Percentiles rank a stretch among this genome's conserved stretches.
Conservation (phyloP, 23 tunicate genomes). For the Ascidia mentula region DNA sequence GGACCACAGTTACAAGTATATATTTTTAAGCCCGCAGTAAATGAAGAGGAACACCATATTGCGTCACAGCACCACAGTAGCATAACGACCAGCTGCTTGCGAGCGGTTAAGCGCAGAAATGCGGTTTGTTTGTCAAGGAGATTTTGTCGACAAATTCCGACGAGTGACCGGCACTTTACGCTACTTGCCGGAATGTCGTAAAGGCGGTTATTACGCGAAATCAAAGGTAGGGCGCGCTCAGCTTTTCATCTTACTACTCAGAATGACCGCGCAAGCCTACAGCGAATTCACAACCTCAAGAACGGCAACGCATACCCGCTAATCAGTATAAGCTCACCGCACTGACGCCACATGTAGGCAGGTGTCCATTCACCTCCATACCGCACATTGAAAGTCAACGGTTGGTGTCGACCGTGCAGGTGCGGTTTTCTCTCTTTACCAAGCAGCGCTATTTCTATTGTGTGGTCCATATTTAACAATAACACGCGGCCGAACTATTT, state of each 20-base stretch:
- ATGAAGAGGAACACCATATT: no score
- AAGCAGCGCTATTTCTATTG: not conserved
- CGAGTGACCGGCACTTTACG: not conserved
- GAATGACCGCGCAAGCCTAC: not conserved
- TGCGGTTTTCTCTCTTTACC: not conserved
- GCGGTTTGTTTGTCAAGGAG: not conserved
- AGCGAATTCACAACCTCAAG: not conserved
- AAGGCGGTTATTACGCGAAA: not conserved
- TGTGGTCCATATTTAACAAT: no score
- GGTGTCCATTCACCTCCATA: not conserved
- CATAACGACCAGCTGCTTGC: not conserved
- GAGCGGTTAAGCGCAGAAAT: not conserved
- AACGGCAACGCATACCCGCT: not conserved
- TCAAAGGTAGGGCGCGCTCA: not conserved
- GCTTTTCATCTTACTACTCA: not conserved
- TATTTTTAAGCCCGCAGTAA: no score
- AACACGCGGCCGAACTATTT: no score
- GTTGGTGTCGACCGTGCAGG: not conserved
- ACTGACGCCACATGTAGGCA: not conserved
- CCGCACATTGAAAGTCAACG: not conserved
- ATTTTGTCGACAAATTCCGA: not conserved
- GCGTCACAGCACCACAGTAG: no score
- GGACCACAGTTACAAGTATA: no score
- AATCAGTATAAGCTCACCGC: not conserved
- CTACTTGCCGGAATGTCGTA: not conserved